phyloP scores from a whole-genome alignment of 2,797 vertebrate species.

The Poecilia picta region DNA sequence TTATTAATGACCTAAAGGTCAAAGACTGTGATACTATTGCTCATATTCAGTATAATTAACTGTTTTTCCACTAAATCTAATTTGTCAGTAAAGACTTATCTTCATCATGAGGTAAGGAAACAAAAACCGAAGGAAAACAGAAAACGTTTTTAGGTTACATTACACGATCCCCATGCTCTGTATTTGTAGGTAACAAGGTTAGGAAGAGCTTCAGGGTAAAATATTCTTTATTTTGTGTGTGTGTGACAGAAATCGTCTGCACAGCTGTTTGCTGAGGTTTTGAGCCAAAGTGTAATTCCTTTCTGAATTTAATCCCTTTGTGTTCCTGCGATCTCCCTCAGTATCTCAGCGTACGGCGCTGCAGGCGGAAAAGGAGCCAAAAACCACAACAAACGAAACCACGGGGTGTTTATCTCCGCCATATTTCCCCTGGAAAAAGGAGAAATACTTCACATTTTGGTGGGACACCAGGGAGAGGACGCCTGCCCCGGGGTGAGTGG shows the following conservation, averaged over 20 bases:
- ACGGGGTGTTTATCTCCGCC: constrained; percentile 89
- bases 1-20: not conserved
- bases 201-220: not conserved
- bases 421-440: constrained; percentile 87
- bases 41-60: not conserved
- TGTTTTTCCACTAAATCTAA: not conserved
- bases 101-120: not conserved
- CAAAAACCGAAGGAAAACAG: not conserved
- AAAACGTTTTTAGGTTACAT: not conserved
- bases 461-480: constrained; percentile 92
- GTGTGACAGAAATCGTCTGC: not conserved
- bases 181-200: not conserved
- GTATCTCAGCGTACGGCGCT: constrained; percentile 92
- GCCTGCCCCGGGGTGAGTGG: constrained; percentile 89
- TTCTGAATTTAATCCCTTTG: constrained; percentile 17
- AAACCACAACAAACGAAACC: constrained; percentile 90
- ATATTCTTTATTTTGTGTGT: not conserved
- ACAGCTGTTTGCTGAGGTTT: not conserved
- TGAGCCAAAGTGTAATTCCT: constrained; percentile 24
- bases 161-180: not conserved
- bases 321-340: constrained; percentile 67
- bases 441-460: constrained; percentile 88
- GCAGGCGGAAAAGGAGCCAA: constrained; percentile 91
- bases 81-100: not conserved
- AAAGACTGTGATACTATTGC: not conserved